Conservation (phyloP, 2,113 vertebrate species). For the Salvelinus namaycush region DNA sequence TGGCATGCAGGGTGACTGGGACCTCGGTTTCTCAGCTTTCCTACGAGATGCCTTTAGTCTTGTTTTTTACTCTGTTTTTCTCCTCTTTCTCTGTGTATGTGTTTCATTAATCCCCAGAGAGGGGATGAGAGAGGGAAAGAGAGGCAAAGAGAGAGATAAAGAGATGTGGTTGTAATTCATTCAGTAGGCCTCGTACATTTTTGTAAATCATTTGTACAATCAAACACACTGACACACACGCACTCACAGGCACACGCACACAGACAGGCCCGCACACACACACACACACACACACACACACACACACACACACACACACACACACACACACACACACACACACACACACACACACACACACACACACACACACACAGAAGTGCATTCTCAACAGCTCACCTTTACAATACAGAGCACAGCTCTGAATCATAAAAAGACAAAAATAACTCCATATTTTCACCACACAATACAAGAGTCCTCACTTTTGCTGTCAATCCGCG, state of each 20-base stretch:
- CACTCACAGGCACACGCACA: not conserved
- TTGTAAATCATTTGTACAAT: not conserved
- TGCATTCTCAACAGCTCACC: too few species aligned
- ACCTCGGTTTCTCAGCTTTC: constrained; percentile 67
- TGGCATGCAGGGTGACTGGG: not conserved
- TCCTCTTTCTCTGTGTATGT: constrained; percentile 50
- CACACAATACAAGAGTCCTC: constrained; percentile 52
- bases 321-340: not conserved
- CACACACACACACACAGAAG: too few species aligned
- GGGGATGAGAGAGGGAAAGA: not conserved
- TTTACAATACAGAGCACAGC: not conserved
- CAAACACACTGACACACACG: not conserved
- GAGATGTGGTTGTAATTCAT: not conserved
- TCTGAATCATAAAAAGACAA: constrained; percentile 26
- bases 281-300: too few species aligned
- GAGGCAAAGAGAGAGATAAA: not conserved
- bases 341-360: too few species aligned
- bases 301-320: not conserved
- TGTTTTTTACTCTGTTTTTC: constrained; percentile 52
- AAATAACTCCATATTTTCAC: constrained; percentile 50
- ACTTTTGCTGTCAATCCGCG: constrained; percentile 67
- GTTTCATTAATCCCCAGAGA: constrained; percentile 58
- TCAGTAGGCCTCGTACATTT: not conserved
- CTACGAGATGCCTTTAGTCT: constrained; percentile 64
- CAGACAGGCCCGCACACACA: not conserved